Evolutionary conservation across 2,888 invertebrate species (phyloP).

Genomic region (Cyaniris semiargus): DNA sequence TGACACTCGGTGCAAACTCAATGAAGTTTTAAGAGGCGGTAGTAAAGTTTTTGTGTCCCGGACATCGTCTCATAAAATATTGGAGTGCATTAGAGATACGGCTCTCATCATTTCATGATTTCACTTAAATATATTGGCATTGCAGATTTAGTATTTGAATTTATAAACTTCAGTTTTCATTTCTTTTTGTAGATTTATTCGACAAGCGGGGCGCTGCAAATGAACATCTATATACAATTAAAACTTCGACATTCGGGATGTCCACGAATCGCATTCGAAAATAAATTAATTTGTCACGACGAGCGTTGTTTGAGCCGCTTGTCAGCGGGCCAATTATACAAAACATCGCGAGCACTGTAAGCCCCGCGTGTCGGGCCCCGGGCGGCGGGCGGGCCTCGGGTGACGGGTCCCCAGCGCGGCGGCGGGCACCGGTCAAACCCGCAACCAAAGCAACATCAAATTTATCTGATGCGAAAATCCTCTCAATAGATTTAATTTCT

Average conservation of each 20-base stretch:
- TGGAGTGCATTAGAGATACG: background rate
- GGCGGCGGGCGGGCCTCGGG: too few species aligned
- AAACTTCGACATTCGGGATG: background rate
- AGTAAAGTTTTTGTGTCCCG: background rate
- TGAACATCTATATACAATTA: background rate
- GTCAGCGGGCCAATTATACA: background rate
- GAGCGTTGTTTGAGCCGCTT: background rate
- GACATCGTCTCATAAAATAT: conserved; percentile 18
- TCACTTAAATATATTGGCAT: background rate
- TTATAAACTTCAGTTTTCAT: background rate
- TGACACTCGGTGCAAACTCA: background rate
- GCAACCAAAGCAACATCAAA: background rate
- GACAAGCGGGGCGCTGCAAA: background rate
- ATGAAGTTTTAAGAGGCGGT: background rate
- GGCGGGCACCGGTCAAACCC: background rate
- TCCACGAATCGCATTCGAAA: background rate
- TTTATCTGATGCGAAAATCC: background rate
- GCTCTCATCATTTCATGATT: background rate
- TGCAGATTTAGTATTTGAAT: background rate
- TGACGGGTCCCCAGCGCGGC: too few species aligned
- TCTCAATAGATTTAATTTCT: background rate
- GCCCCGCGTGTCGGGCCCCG: background rate
- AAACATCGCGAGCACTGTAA: background rate
- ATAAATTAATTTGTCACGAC: conserved; percentile 3
- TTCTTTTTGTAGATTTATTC: background rate